Base-by-base conservation (phyloP, 2,888 invertebrate species). In the Hyalella azteca region DNA sequence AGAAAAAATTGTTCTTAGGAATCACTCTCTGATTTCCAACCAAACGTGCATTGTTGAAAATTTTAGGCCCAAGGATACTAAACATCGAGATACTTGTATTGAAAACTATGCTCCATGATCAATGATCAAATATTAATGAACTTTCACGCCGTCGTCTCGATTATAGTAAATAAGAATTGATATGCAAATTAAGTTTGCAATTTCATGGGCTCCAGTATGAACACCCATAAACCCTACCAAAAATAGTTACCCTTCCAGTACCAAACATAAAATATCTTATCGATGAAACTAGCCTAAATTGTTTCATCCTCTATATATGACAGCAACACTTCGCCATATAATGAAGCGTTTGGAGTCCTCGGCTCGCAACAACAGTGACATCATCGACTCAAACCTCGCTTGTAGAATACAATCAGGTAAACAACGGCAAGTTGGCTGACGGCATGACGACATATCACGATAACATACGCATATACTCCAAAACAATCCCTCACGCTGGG, bases 401-500 rank as follows among this genome's bases (percentile, higher is more conserved):
- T 66, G 7, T 7, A 36, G 66, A 36, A 66, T 22, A 32, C 36
- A 22, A 1, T 59, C 19, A 5, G 36, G 66, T 36, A 45, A 45
- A 45, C 45, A 45, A 45, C 45, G 11, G 45, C 45, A 45, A 15
- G 7, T 66, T 66, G 36, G 22, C 19, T 36, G 32, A 66, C 32
- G 66, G 39, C 2, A 36, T 32, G 66, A 36, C 36, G 66, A 66
- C 66, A 66, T 36, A 66, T 66, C 66, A 66, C 66, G 19, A 32
- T n/a, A 19, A 66, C 66, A 66, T 39, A 32, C 66, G 66, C n/a
- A n/a, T n/a, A n/a, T 29, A 66, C 66, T 66, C 66, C 39, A 36
- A n/a, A 66, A 36, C 36, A 36, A 36, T 66, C 66, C 36, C 66
- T 4, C 1, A 36, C 11, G 45, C 15, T 9, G 45, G 45, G 45